Conservation (phyloP, 1,140 invertebrate genomes). For the Euwallacea fornicatus region DNA sequence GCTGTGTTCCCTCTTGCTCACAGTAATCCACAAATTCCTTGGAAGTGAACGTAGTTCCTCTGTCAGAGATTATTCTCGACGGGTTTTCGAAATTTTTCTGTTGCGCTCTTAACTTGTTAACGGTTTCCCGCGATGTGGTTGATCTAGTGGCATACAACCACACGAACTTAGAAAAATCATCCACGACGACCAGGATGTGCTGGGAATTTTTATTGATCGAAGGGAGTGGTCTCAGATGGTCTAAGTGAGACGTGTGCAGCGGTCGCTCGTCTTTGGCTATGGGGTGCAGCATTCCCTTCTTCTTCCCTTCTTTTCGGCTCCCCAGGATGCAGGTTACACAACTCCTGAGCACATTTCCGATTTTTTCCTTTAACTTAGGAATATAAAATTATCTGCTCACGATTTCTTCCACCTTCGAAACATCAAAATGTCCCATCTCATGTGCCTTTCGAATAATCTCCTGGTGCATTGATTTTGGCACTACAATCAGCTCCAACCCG, state of each 20-base stretch:
- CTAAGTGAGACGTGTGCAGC: constrained; percentile 46
- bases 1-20: constrained; percentile 40
- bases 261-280: constrained; percentile 41
- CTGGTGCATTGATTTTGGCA: too few species aligned
- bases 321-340: constrained; percentile 41
- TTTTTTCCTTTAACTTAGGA: too few species aligned
- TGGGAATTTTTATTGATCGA: constrained; percentile 48
- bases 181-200: constrained; percentile 27
- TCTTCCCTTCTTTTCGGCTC: constrained; percentile 51
- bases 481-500: too few species aligned
- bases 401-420: too few species aligned
- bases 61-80: constrained; percentile 46
- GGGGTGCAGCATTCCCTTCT: constrained; percentile 46
- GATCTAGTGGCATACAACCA: constrained; percentile 47
- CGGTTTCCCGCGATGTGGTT: constrained; percentile 43
- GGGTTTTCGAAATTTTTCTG: constrained; percentile 49
- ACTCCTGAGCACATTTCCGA: too few species aligned
- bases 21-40: constrained; percentile 45
- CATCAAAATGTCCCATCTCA: too few species aligned
- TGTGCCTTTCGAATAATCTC: too few species aligned
- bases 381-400: too few species aligned
- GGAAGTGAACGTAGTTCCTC: constrained; percentile 51
- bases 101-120: constrained; percentile 30
- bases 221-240: constrained; percentile 50
- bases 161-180: constrained; percentile 53